Conservation (phyloP, 1,140 invertebrate species). For the Pantala flavescens region DNA sequence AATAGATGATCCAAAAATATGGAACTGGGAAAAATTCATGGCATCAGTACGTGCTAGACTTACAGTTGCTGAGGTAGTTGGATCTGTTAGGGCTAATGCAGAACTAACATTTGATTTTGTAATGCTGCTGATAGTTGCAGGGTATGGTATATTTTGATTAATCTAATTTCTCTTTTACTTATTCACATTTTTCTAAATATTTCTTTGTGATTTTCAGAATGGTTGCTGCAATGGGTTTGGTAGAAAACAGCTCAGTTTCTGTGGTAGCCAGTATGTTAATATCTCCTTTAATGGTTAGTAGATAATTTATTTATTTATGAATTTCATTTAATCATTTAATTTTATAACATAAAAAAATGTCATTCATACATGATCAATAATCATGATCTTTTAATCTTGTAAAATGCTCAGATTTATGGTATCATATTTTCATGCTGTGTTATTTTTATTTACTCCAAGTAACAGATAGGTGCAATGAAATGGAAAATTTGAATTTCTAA, state of each 20-base stretch:
- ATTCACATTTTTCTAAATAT: background rate
- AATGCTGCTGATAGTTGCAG: constrained; percentile 53
- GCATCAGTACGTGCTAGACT: constrained; percentile 48
- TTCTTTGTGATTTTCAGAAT: constrained; percentile 26
- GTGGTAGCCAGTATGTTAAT: constrained; percentile 69
- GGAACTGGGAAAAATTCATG: constrained; percentile 43
- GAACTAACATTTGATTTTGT: constrained; percentile 63
- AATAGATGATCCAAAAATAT: no score
- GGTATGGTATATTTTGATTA: constrained; percentile 35
- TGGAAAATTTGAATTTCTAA: no score
- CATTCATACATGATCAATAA: no score
- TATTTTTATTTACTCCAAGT: no score
- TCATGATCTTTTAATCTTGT: no score
- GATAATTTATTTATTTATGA: constrained; percentile 12
- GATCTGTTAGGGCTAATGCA: constrained; percentile 51
- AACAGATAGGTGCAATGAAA: no score
- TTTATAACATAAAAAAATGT: no score
- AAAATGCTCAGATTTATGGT: no score
- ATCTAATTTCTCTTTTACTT: no score
- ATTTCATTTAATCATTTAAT: no score
- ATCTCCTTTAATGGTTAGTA: constrained; percentile 61
- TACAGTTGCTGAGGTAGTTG: constrained; percentile 59
- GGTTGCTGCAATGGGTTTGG: constrained; percentile 42
- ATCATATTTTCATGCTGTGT: no score
- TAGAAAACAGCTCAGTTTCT: constrained; percentile 49